Evolutionary conservation across 2,113 vertebrate genomes (phyloP).

Genomic region (Pterocles gutturalis): DNA sequence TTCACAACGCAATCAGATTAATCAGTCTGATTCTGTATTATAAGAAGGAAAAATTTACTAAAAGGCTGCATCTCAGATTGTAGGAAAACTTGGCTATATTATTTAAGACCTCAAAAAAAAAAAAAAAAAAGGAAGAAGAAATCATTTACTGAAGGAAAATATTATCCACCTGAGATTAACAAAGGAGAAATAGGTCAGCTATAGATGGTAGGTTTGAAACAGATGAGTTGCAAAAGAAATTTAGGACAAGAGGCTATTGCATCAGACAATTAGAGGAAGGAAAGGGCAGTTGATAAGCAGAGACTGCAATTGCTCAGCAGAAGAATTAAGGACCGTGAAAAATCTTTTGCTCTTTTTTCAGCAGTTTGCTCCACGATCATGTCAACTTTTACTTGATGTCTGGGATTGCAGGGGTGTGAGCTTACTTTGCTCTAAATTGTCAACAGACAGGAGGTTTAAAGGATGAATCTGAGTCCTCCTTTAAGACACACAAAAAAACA

Average conservation of each 20-base stretch:
- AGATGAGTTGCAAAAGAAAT: constrained; percentile 9
- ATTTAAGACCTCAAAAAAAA: neutral
- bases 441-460: neutral
- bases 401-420: neutral
- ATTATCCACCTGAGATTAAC: neutral
- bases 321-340: neutral
- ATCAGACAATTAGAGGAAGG: constrained; percentile 26
- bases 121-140: neutral
- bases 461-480: neutral
- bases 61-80: neutral
- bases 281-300: neutral
- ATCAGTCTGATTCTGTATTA: neutral
- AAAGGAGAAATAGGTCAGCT: constrained; percentile 41
- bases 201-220: neutral
- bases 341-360: neutral
- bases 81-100: neutral
- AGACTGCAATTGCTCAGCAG: neutral
- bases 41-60: neutral
- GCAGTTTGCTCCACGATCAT: neutral
- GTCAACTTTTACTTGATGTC: neutral
- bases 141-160: neutral
- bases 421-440: neutral
- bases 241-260: neutral
- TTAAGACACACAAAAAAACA: constrained; percentile 20
- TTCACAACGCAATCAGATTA: neutral